Evolutionary conservation across 2,797 vertebrate genomes (phyloP).

Genomic region (Phaenicophaeus curvirostris): DNA sequence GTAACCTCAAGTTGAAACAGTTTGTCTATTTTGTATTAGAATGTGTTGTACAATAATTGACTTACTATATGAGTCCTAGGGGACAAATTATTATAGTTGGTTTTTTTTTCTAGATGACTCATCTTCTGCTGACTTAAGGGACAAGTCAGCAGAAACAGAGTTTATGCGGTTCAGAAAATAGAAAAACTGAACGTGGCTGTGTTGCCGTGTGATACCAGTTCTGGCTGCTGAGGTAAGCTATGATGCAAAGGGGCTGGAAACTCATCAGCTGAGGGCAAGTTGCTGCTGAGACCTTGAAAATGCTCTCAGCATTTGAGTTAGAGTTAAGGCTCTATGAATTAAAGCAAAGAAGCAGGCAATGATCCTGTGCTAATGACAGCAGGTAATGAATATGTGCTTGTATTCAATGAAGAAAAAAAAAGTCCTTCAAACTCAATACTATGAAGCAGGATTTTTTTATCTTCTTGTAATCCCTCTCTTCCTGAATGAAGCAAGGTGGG

Average conservation of each 20-base stretch:
- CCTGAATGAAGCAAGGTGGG: neutral
- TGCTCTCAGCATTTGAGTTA: neutral
- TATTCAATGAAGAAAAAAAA: neutral
- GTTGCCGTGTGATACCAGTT: neutral
- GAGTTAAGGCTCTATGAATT: neutral
- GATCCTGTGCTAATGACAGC: neutral
- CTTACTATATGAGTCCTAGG: slow-evolving; percentile 42
- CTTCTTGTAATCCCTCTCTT: neutral
- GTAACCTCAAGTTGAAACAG: slow-evolving; percentile 9
- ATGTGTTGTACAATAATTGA: slow-evolving; percentile 50
- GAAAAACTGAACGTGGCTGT: neutral
- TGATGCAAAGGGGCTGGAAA: neutral
- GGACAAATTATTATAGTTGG: slow-evolving; percentile 8
- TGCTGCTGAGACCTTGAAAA: neutral
- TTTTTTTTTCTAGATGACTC: slow-evolving; percentile 55
- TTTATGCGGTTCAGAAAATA: neutral
- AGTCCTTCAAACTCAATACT: neutral
- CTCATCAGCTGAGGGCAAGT: neutral
- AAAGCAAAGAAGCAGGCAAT: neutral
- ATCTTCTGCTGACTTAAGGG: slow-evolving; percentile 44
- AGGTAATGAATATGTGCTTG: neutral
- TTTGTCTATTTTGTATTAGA: slow-evolving; percentile 20
- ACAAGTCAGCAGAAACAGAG: slow-evolving; percentile 7
- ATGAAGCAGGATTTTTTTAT: neutral
- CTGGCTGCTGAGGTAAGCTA: neutral